Evolutionary conservation across 2,797 vertebrate species (phyloP).

Genomic region (Miichthys miiuy): DNA sequence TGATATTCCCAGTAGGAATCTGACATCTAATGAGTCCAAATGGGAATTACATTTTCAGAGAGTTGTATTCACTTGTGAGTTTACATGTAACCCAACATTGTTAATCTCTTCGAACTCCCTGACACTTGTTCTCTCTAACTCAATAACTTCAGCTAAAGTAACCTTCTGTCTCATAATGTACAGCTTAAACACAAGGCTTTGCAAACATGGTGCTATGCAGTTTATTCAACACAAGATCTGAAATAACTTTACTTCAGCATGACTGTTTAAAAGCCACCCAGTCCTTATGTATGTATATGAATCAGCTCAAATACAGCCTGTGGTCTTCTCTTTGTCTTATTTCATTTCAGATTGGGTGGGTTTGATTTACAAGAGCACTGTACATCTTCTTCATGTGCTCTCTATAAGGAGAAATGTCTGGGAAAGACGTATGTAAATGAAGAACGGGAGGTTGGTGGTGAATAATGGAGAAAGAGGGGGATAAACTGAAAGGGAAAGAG

Average conservation of each 20-base stretch:
- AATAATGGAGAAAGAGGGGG: slow-evolving; percentile 35
- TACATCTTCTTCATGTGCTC: slow-evolving; percentile 70
- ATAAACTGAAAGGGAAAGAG: neutral
- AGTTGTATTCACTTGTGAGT: neutral
- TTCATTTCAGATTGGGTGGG: slow-evolving; percentile 49
- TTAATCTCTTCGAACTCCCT: neutral
- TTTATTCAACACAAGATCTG: slow-evolving; percentile 1
- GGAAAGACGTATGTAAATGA: slow-evolving; percentile 70
- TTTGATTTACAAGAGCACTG: slow-evolving; percentile 56
- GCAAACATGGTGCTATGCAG: neutral
- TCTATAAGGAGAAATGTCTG: slow-evolving; percentile 60
- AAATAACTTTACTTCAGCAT: neutral
- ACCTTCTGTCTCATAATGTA: neutral
- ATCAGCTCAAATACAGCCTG: slow-evolving; percentile 10
- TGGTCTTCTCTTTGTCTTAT: slow-evolving; percentile 41
- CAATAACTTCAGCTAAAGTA: neutral
- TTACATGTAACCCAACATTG: neutral
- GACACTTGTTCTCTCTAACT: neutral
- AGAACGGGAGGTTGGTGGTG: slow-evolving; percentile 62
- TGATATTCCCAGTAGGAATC: neutral
- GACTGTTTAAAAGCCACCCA: neutral
- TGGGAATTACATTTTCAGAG: neutral
- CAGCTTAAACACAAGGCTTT: neutral
- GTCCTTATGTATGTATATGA: neutral
- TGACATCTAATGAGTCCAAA: neutral